A percentile compares a stretch with the other conserved stretches of the same genome.
phyloP scores from a whole-genome alignment of 2,797 vertebrate species.

The Sphenopsis melanotis region DNA sequence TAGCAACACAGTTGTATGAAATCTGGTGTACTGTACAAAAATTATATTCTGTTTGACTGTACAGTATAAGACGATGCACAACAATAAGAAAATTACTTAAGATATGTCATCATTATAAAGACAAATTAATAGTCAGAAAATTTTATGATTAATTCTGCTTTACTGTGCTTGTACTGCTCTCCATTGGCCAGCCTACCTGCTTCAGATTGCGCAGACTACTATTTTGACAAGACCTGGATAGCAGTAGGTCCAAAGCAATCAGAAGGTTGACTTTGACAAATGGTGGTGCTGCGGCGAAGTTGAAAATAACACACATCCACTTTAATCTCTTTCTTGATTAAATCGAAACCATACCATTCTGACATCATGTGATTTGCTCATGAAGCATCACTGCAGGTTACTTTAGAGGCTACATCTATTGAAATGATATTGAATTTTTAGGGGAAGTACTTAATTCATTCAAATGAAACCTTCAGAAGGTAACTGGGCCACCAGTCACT shows the following conservation, averaged over 20 bases:
- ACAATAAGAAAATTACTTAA: constrained; percentile 48
- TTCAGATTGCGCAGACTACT: constrained; percentile 85
- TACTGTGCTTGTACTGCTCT: constrained; percentile 67
- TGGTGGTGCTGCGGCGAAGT: constrained; percentile 92
- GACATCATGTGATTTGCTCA: constrained; percentile 92
- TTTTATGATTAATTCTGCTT: constrained; percentile 78
- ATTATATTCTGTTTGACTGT: constrained; percentile 47
- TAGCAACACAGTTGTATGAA: constrained; percentile 17
- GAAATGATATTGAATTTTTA: constrained; percentile 85
- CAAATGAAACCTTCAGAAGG: constrained; percentile 81
- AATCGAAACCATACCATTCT: constrained; percentile 94
- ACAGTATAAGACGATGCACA: constrained; percentile 40
- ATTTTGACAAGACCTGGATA: constrained; percentile 98
- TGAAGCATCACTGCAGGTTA: constrained; percentile 86
- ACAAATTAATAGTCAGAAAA: constrained; percentile 74
- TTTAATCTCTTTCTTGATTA: constrained; percentile 99
- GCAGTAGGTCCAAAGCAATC: constrained; percentile 99
- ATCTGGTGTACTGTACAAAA: constrained; percentile 55
- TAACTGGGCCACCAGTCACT: constrained; percentile 78
- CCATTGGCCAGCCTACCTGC: constrained; percentile 81
- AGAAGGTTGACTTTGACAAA: constrained; percentile 99
- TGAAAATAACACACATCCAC: constrained; percentile 99
- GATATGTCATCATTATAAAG: constrained; percentile 62
- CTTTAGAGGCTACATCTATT: constrained; percentile 81
- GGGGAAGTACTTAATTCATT: constrained; percentile 83